Evolutionary conservation across 2,888 invertebrate species (phyloP), one percentile per base, ranked within the genome.

Genomic region (Meghimatium bilineatum): DNA sequence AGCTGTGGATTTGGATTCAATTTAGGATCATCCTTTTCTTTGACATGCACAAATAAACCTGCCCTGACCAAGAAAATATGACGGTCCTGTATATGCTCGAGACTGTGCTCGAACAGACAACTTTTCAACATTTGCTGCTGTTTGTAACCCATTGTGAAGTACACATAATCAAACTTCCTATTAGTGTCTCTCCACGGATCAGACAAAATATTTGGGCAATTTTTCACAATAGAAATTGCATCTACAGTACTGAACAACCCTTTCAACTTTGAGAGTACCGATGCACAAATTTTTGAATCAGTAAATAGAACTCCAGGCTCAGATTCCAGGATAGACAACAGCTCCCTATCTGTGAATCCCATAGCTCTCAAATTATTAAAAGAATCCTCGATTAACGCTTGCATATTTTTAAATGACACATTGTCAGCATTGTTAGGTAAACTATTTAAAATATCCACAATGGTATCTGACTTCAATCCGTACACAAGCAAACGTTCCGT

Each of bases 1-100:
- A 84, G 80, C 17, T 66, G 75, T n/a, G 84, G 84, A 26, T 84
- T 84, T n/a, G 80, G 80, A 38, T 84, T 84, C 23, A 80, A 3
- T 29, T 36, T 63, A 1, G 74, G 67, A 52, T 84, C 80, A 74
- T 60, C 66, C 72, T 84, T 84, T 44, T 80, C 72, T n/a, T 80
- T 84, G 26, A 84, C 75, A 14, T 26, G 0, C 10, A 66, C 20
- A 67, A 84, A 84, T 29, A 80, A 52, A n/a, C 84, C 84, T 14
- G 84, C 72, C 34, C 80, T 38, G 20, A 26, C 12, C 14, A 84
- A 38, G 36, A 78, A 84, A 3, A 67, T 34, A 36, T 84, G 84
- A 36, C 84, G 14, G 34, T 80, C 84, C 38, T 74, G 60, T 10
- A 80, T 75, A n/a, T 80, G 74, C 2, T 80, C 67, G 23, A 84